Evolutionary conservation across 2,888 invertebrate species (phyloP), one percentile per base, ranked within the genome.

Genomic region (Chloroclysta siterata): DNA sequence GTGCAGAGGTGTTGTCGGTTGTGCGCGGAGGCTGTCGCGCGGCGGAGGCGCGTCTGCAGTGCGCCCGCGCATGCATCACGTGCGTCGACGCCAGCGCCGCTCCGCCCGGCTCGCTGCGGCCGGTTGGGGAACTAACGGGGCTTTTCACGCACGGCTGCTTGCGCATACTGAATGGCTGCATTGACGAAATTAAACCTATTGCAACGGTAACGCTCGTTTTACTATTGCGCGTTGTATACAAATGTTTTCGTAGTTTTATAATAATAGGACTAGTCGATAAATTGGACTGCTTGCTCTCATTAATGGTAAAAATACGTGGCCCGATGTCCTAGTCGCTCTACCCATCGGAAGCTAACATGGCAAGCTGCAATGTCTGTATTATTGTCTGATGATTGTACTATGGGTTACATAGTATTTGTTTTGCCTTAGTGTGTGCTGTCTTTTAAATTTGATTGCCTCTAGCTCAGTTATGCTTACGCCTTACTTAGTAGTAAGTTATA

Each of bases 21-120:
- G 77, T 84, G 87, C 86, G 81, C 88, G 88, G 88, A 91, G 91
- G 90, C 88, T 90, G 87, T 89, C 79, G 88, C 90, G 91, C 89
- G 79, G 79, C 79, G 78, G 74, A 79, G 74, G 81, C 83, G 84
- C 87, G 87, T 90, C 90, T 90, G 90, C 77, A 73, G 76, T 82
- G 87, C 85, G 85, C 86, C 69, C 76, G 90, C 90, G 88, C 86
- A 83, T 80, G 75, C 84, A 87, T 91, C 91, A 92, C 90, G 91
- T 91, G 92, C 90, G 79, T 63, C 65, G 75, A 72, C 72, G 65
- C 75, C 82, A 82, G 91, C 90, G 90, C 91, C 85, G 73, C 74
- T 69, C 72, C 63, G 81, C 83, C 74, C 85, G 85, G 84, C 72
- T 72, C 73, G 66, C 47, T 60, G 83, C 81, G 91, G 86, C 70